These are phyloP conservation scores for Gadopsis bispinosus DNA, from an alignment of 2,797 vertebrate species.

Conservation along the genomic window DNA sequence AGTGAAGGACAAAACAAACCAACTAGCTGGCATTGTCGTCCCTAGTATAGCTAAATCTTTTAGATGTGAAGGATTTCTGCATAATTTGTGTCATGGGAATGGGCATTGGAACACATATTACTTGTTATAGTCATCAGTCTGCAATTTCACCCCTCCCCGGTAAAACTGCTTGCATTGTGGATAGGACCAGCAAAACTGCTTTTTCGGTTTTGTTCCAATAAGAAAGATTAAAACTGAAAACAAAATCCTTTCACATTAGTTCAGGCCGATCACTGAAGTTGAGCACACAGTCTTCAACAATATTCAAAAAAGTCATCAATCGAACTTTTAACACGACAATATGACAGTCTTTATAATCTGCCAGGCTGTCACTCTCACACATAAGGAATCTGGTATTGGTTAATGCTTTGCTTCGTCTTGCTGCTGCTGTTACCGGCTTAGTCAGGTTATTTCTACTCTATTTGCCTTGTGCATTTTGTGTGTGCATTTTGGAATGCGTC, in stretches of 20 bases:
- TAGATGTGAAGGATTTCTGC: not conserved
- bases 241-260: slow-evolving; percentile 20
- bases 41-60: not conserved
- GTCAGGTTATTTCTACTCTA: slow-evolving; percentile 57
- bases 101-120: slow-evolving; percentile 17
- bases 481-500: slow-evolving; percentile 30
- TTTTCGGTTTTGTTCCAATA: not conserved
- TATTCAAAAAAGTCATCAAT: slow-evolving; percentile 35
- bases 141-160: slow-evolving; percentile 13
- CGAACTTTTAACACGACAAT: slow-evolving; percentile 38
- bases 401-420: slow-evolving; percentile 35
- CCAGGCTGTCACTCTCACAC: slow-evolving; percentile 19
- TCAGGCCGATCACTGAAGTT: slow-evolving; percentile 5
- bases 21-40: not conserved
- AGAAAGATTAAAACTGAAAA: slow-evolving; percentile 17
- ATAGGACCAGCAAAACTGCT: not conserved
- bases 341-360: slow-evolving; percentile 21
- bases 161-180: slow-evolving; percentile 16
- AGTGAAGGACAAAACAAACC: not conserved
- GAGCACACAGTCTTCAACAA: slow-evolving; percentile 12
- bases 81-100: slow-evolving; percentile 3
- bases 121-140: slow-evolving; percentile 7
- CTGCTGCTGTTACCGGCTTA: slow-evolving; percentile 47
- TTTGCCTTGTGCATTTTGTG: slow-evolving; percentile 64
- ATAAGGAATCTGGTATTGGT: slow-evolving; percentile 35